Evolutionary conservation across 2,113 vertebrate genomes (phyloP).

Genomic region (Sinocyclocheilus maitianheensis): DNA sequence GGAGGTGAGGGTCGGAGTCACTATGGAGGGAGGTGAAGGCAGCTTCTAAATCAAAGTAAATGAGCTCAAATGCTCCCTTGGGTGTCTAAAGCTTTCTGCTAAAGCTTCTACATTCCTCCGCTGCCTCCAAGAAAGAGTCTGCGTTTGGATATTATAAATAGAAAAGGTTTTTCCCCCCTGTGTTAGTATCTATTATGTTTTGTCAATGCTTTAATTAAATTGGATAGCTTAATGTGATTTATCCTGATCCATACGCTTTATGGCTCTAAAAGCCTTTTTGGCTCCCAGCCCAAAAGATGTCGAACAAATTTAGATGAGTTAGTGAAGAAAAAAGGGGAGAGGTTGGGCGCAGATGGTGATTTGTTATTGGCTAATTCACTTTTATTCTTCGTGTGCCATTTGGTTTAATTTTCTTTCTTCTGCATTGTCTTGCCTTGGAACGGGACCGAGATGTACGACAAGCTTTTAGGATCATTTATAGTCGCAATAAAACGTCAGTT

Average conservation of each 20-base stretch:
- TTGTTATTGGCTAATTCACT: conserved; percentile 79
- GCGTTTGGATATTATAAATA: conserved; percentile 90
- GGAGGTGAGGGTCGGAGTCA: not conserved
- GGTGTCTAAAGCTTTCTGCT: conserved; percentile 77
- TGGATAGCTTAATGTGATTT: conserved; percentile 96
- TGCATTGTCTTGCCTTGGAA: conserved; percentile 20
- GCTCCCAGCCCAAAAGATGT: conserved; percentile 87
- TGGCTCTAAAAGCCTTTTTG: conserved; percentile 99
- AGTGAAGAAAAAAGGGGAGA: conserved; percentile 56
- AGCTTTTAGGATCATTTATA: conserved; percentile 75
- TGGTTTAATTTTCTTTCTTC: conserved; percentile 68
- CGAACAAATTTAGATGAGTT: conserved; percentile 91
- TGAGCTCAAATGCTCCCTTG: conserved; percentile 87
- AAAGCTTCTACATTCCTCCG: conserved; percentile 79
- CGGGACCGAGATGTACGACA: conserved; percentile 62
- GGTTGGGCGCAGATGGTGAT: conserved; percentile 70
- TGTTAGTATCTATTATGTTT: conserved; percentile 97
- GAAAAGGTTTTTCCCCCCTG: conserved; percentile 82
- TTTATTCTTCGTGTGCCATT: conserved; percentile 74
- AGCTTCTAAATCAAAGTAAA: conserved; percentile 89
- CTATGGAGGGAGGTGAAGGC: conserved; percentile 62
- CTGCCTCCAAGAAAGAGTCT: conserved; percentile 78
- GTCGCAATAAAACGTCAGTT: conserved; percentile 71
- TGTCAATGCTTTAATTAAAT: conserved; percentile 99
- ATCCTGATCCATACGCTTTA: conserved; percentile 96